phyloP scores from a whole-genome alignment of 2,797 vertebrate species.

The Neosilurus hyrtlii region DNA sequence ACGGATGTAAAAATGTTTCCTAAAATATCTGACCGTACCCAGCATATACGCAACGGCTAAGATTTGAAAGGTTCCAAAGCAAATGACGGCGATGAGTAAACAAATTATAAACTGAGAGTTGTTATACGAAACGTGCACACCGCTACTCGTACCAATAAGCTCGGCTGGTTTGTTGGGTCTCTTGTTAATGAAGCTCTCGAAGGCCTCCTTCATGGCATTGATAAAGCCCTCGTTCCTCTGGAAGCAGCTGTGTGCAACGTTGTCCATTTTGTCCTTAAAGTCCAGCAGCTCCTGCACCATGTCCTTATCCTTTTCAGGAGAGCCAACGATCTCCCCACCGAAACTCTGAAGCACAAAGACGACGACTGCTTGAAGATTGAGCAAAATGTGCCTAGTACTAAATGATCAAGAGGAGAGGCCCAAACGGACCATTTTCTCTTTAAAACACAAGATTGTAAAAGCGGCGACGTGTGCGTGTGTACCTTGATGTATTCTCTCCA shows the following conservation, averaged over 20 bases:
- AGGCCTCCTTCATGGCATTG: slow-evolving; percentile 98
- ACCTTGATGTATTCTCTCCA: slow-evolving; percentile 99
- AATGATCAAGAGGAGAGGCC: not conserved
- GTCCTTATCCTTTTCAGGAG: slow-evolving; percentile 97
- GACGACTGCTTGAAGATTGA: not conserved
- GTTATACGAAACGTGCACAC: too few species aligned
- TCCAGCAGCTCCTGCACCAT: slow-evolving; percentile 97
- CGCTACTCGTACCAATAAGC: slow-evolving; percentile 82
- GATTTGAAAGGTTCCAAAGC: too few species aligned
- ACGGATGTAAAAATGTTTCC: too few species aligned
- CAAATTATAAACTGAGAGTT: not conserved
- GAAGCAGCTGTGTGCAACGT: slow-evolving; percentile 79
- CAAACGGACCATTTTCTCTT: not conserved
- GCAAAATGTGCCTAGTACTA: not conserved
- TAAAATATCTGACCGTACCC: too few species aligned
- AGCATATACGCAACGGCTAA: not conserved
- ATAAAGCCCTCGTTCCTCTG: slow-evolving; percentile 97
- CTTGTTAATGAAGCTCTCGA: slow-evolving; percentile 98
- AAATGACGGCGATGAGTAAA: not conserved
- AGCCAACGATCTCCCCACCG: slow-evolving; percentile 97
- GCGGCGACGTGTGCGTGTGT: not conserved
- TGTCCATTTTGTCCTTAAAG: slow-evolving; percentile 97
- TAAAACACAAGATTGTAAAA: not conserved
- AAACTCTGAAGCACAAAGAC: slow-evolving; percentile 77
- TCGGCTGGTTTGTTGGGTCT: slow-evolving; percentile 98